Conservation (phyloP, 2,888 invertebrate species). For the Tortricodes alternella region DNA sequence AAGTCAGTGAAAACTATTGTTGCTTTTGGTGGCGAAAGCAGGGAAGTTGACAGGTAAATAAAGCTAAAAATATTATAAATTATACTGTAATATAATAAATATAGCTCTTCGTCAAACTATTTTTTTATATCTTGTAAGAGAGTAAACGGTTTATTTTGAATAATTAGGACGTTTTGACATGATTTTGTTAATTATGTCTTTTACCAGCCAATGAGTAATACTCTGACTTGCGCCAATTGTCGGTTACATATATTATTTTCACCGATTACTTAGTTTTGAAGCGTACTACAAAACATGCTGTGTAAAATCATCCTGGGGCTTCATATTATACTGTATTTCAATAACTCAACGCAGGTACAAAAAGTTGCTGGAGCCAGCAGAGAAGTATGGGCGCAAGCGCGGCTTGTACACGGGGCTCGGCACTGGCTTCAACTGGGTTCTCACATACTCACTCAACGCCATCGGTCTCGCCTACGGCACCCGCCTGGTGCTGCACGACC, state of each 20-base stretch:
- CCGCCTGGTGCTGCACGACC: slow-evolving; percentile 85
- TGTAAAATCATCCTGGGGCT: no score
- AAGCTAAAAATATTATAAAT: neutral
- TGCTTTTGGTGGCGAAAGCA: slow-evolving; percentile 89
- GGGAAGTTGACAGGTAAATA: slow-evolving; percentile 85
- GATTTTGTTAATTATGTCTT: no score
- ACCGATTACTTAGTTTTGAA: no score
- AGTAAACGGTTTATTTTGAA: no score
- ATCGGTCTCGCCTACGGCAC: slow-evolving; percentile 91
- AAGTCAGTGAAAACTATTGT: slow-evolving; percentile 88
- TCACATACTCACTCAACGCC: slow-evolving; percentile 88
- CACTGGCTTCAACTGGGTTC: slow-evolving; percentile 88
- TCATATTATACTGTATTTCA: neutral
- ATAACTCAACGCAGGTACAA: slow-evolving; percentile 65
- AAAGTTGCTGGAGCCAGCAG: slow-evolving; percentile 83
- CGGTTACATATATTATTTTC: no score
- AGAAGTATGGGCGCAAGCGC: slow-evolving; percentile 84
- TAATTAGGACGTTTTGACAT: no score
- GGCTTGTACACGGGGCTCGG: slow-evolving; percentile 87
- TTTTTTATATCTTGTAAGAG: no score
- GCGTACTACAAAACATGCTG: no score
- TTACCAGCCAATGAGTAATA: no score
- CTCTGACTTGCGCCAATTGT: no score
- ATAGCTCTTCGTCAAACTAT: no score
- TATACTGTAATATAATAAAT: no score